Base-by-base conservation (phyloP, 2,113 vertebrate species). In the Rhabdornis inornatus region DNA sequence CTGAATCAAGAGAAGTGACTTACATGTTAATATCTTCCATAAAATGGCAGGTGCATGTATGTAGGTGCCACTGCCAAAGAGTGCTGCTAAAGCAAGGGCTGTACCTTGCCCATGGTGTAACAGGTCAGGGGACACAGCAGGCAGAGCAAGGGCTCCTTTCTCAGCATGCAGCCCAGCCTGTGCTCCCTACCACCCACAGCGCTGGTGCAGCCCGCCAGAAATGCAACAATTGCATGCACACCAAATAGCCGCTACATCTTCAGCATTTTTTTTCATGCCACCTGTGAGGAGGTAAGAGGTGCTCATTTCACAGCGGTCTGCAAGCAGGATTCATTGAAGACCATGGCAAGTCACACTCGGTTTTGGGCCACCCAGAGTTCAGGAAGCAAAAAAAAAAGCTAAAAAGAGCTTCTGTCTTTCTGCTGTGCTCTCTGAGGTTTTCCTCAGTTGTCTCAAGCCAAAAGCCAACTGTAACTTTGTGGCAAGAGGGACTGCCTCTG, bases 131-230 rank as follows among this genome's bases (percentile, higher is more conserved):
- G 5, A 42, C 33, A 70, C 25, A 59, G 33, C 45, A 47, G 55
- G 50, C 28, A 52, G 23, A 81, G 23, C 13, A 45, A 25, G 14
- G 33, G 8, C 16, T 57, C 7, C 55, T 63, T 81, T 11, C 64
- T 59, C 30, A 53, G n/a, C 15, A 10, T 2, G 18, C 24, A 83
- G 11, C 3, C 33, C 39, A 45, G 2, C 3, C 33, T 50, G 15
- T 31, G 25, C 28, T 89, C 10, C 14, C 6, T 15, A 10, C 25
- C 13, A 33, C 18, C 13, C 37, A 33, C 28, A 57, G 21, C 8
- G 12, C 0, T 21, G 11, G 7, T 0, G 2, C 4, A 7, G 31
- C 13, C 21, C 3, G 11, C 16, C 16, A 76, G 27, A 72, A 35
- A 16, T 13, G 13, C 11, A 44, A 37, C 40, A 52, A 15, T 10